A percentile compares a stretch with the other conserved stretches of the same genome.
Conservation (phyloP, 2,113 vertebrate species). For the Apteryx owenii region DNA sequence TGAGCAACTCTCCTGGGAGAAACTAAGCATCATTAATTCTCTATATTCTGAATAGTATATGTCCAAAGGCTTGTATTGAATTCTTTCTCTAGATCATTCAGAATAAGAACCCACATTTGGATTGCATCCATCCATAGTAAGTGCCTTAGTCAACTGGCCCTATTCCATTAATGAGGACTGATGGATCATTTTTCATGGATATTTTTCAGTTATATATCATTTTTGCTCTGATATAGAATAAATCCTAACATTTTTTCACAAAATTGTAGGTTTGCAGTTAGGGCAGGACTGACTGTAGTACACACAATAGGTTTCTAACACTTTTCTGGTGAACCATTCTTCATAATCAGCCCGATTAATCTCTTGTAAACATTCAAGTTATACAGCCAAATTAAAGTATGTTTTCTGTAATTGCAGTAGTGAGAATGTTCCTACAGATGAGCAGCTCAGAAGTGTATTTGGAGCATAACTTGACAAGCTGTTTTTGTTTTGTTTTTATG, state of each 20-base stretch:
- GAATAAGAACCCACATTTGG: neutral
- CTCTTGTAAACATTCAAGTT: neutral
- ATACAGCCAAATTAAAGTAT: neutral
- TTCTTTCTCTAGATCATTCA: neutral
- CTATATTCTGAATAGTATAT: neutral
- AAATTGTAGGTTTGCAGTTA: neutral
- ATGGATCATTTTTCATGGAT: neutral
- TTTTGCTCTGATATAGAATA: neutral
- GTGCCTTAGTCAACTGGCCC: neutral
- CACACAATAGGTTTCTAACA: neutral
- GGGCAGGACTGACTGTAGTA: neutral
- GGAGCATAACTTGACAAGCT: neutral
- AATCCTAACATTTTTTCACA: neutral
- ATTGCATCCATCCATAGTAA: neutral
- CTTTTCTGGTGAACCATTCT: neutral
- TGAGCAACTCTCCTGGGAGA: neutral
- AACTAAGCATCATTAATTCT: neutral
- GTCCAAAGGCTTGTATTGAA: neutral
- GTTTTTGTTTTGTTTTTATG: neutral
- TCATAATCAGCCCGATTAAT: neutral
- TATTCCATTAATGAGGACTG: neutral
- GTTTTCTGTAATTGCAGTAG: neutral
- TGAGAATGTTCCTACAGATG: neutral
- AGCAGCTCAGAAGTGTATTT: neutral
- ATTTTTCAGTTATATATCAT: neutral